phyloP scores from a whole-genome alignment of 2,113 vertebrate genomes.

The Antidorcas marsupialis region DNA sequence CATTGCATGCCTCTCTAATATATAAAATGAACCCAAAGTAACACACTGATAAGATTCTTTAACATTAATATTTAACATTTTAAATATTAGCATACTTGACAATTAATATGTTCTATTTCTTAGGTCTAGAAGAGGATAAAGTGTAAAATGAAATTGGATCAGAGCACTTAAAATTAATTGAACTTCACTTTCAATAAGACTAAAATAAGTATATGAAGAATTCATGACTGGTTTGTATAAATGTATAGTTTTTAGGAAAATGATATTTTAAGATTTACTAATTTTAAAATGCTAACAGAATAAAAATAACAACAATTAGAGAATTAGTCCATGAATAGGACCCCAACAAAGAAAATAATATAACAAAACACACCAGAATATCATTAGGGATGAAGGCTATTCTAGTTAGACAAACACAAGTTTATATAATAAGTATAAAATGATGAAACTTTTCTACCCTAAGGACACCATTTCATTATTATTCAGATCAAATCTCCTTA shows the following conservation, averaged over 20 bases:
- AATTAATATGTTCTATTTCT: constrained; percentile 1
- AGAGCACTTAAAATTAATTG: not conserved
- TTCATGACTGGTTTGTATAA: not conserved
- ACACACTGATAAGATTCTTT: not conserved
- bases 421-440: not conserved
- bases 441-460: not conserved
- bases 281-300: not conserved
- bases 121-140: not conserved
- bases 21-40: not conserved
- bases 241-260: not conserved
- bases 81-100: not conserved
- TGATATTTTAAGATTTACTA: not conserved
- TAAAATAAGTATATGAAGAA: not conserved
- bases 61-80: constrained; percentile 45
- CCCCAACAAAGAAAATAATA: not conserved
- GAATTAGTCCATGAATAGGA: not conserved
- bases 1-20: not conserved
- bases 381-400: not conserved
- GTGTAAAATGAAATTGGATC: not conserved
- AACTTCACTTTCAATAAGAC: constrained; percentile 7
- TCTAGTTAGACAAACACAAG: not conserved
- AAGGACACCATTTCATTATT: not conserved
- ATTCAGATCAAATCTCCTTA: constrained; percentile 22
- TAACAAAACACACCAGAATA: not conserved
- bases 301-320: not conserved